phyloP scores from a whole-genome alignment of 2,113 vertebrate genomes.

The Nycticryphes semicollaris region DNA sequence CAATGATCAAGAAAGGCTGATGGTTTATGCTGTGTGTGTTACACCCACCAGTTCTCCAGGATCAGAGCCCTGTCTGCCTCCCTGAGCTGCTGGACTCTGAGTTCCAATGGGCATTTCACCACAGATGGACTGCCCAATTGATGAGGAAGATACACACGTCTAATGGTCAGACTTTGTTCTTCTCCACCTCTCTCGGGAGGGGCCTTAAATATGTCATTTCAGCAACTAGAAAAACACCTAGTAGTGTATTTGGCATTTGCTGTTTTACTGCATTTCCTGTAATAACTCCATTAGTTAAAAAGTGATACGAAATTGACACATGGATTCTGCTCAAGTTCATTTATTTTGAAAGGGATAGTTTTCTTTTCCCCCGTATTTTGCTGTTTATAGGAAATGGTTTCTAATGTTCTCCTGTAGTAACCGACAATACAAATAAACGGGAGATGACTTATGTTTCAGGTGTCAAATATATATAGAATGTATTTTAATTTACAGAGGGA shows the following conservation, averaged over 20 bases:
- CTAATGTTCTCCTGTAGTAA: not conserved
- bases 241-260: not conserved
- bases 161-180: not conserved
- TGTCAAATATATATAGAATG: not conserved
- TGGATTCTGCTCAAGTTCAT: not conserved
- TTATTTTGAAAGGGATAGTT: not conserved
- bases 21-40: not conserved
- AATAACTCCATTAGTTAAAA: not conserved
- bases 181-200: not conserved
- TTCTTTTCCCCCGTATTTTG: not conserved
- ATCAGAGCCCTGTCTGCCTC: not conserved
- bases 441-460: not conserved
- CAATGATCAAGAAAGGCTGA: not conserved
- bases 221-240: not conserved
- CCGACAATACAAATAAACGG: not conserved
- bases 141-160: not conserved
- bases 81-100: not conserved
- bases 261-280: not conserved
- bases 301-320: not conserved
- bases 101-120: not conserved
- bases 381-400: not conserved
- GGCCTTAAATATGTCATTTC: not conserved
- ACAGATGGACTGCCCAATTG: rapidly evolving
- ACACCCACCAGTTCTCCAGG: rapidly evolving
- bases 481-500: not conserved